These are phyloP conservation scores for Etheostoma cragini DNA, from an alignment of 2,113 vertebrate species.

Conservation along the genomic window DNA sequence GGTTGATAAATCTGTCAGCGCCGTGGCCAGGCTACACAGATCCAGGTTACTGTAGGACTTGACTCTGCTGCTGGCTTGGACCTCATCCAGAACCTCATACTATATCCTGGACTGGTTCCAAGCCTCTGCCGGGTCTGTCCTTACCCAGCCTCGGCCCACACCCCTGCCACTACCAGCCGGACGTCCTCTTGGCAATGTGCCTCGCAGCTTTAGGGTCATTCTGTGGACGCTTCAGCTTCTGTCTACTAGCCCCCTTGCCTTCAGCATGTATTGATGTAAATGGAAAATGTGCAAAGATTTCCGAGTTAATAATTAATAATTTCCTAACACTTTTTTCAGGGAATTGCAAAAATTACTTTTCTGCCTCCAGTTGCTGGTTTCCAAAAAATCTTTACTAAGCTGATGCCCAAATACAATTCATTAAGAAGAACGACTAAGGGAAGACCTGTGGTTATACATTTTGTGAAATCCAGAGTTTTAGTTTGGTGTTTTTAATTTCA, in stretches of 20 bases:
- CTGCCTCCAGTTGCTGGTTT: not conserved
- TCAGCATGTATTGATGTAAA: slow-evolving; percentile 20
- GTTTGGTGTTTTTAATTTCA: no score
- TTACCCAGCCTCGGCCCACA: slow-evolving; percentile 55
- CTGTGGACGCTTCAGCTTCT: slow-evolving; percentile 18
- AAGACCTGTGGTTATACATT: not conserved
- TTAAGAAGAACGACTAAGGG: not conserved
- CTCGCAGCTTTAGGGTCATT: slow-evolving; percentile 40
- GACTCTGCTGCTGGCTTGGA: slow-evolving; percentile 80
- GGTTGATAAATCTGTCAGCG: slow-evolving; percentile 82
- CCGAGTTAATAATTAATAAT: not conserved
- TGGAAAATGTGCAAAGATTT: slow-evolving; percentile 1
- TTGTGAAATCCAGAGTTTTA: no score
- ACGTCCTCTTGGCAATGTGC: slow-evolving; percentile 71
- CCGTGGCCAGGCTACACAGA: slow-evolving; percentile 51
- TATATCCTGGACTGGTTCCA: slow-evolving; percentile 79
- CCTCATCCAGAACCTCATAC: slow-evolving; percentile 76
- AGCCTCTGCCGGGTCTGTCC: slow-evolving; percentile 47
- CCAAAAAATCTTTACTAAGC: slow-evolving; percentile 1
- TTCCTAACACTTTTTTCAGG: not conserved
- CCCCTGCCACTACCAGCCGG: slow-evolving; percentile 55
- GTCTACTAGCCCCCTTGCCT: not conserved
- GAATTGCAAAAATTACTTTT: not conserved
- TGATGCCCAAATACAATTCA: not conserved
- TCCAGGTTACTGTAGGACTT: slow-evolving; percentile 76